These are phyloP conservation scores for Xerus inauris DNA, from an alignment of 2,113 vertebrate species.

Conservation along the genomic window DNA sequence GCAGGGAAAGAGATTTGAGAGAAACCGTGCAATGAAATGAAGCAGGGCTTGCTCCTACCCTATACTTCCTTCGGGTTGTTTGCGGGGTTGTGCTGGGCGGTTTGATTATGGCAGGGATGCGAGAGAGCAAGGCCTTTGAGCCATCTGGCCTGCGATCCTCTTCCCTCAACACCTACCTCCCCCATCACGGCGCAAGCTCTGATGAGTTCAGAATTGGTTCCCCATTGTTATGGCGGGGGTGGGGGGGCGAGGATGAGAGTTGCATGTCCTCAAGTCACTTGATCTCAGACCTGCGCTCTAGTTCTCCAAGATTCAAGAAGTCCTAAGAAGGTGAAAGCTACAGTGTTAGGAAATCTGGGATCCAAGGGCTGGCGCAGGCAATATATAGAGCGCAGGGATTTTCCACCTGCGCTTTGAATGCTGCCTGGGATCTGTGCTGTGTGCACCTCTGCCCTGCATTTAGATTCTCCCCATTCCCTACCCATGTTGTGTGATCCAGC, in stretches of 20 bases:
- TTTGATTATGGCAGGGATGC: neutral
- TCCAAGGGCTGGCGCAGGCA: too few species aligned
- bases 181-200: accelerated
- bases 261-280: neutral
- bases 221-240: neutral
- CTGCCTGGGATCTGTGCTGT: too few species aligned
- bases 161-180: neutral
- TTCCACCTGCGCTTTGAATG: neutral
- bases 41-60: too few species aligned
- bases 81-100: neutral
- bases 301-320: neutral
- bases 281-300: neutral
- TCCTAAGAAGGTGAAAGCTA: neutral
- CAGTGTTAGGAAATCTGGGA: neutral
- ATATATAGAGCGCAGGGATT: neutral
- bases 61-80: neutral
- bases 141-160: neutral
- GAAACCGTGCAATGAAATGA: neutral
- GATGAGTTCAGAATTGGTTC: neutral
- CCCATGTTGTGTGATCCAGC: neutral
- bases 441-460: neutral
- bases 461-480: neutral
- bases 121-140: neutral
- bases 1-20: neutral
- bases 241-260: too few species aligned